Conservation (phyloP, 2,797 vertebrate genomes). For the Coendou prehensilis region DNA sequence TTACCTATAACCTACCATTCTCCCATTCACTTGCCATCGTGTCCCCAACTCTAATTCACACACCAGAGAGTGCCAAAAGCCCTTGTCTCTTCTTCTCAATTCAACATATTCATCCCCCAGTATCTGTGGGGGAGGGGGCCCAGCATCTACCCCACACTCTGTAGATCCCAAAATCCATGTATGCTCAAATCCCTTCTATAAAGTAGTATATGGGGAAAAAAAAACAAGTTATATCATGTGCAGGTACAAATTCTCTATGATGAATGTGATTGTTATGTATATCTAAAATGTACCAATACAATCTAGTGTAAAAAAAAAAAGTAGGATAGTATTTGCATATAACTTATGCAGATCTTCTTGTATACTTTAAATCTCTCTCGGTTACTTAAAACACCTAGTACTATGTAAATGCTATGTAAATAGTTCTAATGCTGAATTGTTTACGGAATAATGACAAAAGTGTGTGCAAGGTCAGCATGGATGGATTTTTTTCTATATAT, state of each 20-base stretch:
- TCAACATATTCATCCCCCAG: background rate
- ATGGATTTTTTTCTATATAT: background rate
- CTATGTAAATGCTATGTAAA: background rate
- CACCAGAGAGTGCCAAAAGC: background rate
- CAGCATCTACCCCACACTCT: background rate
- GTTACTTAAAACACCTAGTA: background rate
- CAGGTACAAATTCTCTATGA: background rate
- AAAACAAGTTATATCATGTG: background rate
- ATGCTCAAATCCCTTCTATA: background rate
- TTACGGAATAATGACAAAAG: background rate
- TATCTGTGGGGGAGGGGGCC: fast-evolving
- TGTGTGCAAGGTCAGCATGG: background rate
- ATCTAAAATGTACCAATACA: background rate
- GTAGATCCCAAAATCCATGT: background rate
- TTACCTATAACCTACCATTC: background rate
- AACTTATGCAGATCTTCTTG: background rate
- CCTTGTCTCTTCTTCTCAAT: background rate
- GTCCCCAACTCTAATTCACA: background rate
- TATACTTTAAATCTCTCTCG: background rate
- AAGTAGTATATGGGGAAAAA: background rate
- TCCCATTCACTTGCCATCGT: background rate
- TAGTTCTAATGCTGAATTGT: background rate
- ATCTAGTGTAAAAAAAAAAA: background rate
- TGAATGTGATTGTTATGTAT: background rate
- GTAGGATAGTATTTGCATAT: background rate